Evolutionary conservation across 2,888 invertebrate species (phyloP).

Genomic region (Andrena trimmerana): DNA sequence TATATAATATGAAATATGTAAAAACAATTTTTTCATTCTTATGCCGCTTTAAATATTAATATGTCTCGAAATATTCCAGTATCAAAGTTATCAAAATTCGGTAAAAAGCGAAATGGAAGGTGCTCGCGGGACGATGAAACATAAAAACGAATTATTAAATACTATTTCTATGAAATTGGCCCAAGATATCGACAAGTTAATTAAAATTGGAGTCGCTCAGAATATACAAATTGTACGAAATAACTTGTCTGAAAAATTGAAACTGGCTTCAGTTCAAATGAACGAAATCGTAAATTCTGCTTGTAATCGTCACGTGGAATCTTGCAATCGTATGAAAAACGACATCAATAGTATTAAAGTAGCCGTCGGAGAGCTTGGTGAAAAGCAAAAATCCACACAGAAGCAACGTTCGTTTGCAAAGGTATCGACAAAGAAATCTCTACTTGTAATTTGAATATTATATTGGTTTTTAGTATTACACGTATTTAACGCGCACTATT

Average conservation of each 20-base stretch:
- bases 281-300: slow-evolving; percentile 73
- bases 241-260: slow-evolving; percentile 72
- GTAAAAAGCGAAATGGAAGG: slow-evolving; percentile 70
- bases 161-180: slow-evolving; percentile 69
- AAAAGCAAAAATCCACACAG: slow-evolving; percentile 69
- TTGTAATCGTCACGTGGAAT: slow-evolving; percentile 67
- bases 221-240: slow-evolving; percentile 74
- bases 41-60: slow-evolving; percentile 22
- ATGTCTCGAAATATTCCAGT: slow-evolving; percentile 63
- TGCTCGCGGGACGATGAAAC: slow-evolving; percentile 66
- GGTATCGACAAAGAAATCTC: slow-evolving; percentile 43
- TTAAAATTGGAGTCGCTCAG: slow-evolving; percentile 76
- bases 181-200: slow-evolving; percentile 71
- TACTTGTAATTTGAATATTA: not conserved
- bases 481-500: not conserved
- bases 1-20: slow-evolving; percentile 29
- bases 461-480: not conserved
- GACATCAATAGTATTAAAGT: slow-evolving; percentile 69
- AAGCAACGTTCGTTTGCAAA: slow-evolving; percentile 64
- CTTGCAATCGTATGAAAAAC: slow-evolving; percentile 71
- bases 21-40: slow-evolving; percentile 2
- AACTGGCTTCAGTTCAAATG: slow-evolving; percentile 67
- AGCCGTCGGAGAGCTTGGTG: slow-evolving; percentile 61
- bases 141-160: slow-evolving; percentile 68
- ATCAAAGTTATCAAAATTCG: slow-evolving; percentile 74